Evolutionary conservation across 2,888 invertebrate genomes (phyloP).

Genomic region (Geotrupes spiniger): DNA sequence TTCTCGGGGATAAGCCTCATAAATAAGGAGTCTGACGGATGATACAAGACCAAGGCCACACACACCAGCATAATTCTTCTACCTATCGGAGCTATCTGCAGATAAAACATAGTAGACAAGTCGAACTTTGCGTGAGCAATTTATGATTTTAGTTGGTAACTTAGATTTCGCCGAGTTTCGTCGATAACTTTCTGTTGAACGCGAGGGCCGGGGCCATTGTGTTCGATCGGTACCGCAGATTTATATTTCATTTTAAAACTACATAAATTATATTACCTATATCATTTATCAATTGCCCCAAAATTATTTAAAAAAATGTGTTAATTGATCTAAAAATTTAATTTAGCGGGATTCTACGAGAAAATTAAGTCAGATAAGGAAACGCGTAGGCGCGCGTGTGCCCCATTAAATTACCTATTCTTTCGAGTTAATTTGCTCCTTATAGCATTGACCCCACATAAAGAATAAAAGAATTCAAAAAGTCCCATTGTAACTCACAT

Average conservation of each 20-base stretch:
- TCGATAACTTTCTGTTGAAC: no score
- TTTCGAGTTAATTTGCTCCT: conserved; percentile 14
- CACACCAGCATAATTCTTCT: conserved; percentile 42
- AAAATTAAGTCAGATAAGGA: no score
- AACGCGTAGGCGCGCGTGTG: no score
- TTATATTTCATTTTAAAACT: no score
- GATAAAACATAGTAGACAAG: conserved; percentile 43
- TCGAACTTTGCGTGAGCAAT: conserved; percentile 41
- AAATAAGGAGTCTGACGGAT: conserved; percentile 38
- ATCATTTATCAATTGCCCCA: no score
- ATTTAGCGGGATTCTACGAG: no score
- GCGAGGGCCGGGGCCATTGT: no score
- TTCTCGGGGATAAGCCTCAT: conserved; percentile 41
- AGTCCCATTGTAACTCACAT: conserved; percentile 12
- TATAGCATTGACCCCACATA: conserved; percentile 7
- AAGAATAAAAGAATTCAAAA: conserved; percentile 19
- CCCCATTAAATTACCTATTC: background rate
- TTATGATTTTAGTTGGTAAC: conserved; percentile 36
- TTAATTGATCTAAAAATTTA: no score
- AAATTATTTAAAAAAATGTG: no score
- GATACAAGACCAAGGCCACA: conserved; percentile 43
- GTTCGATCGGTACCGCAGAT: no score
- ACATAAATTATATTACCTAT: no score
- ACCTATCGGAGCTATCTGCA: conserved; percentile 43
- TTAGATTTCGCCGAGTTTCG: background rate